A percentile compares a stretch with the other conserved stretches of the same genome.
Conservation (phyloP, 2,797 vertebrate genomes). For the Tragopan temminckii region DNA sequence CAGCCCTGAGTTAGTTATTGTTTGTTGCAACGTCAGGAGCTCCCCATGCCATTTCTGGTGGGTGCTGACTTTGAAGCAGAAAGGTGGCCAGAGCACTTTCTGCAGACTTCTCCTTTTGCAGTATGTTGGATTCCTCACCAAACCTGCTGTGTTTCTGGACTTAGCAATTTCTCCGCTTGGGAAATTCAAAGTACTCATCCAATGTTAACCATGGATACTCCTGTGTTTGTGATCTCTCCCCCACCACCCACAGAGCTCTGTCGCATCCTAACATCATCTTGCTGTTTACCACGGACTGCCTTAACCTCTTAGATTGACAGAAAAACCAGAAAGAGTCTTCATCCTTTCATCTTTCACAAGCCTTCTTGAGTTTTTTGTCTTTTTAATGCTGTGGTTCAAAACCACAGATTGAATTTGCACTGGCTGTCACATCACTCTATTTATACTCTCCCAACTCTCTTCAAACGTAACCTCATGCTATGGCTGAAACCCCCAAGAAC, state of each 20-base stretch:
- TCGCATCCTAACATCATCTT: not conserved
- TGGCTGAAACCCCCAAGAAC: not conserved
- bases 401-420: not conserved
- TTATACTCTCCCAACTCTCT: not conserved
- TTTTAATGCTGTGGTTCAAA: not conserved
- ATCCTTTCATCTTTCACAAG: not conserved
- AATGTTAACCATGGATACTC: not conserved
- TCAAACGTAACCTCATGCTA: not conserved
- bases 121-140: not conserved
- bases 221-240: not conserved
- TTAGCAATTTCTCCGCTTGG: not conserved
- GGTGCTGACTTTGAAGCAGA: not conserved
- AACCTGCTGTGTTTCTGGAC: not conserved
- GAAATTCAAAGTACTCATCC: not conserved
- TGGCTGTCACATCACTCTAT: not conserved
- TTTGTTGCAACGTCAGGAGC: slow-evolving; percentile 22
- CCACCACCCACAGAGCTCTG: not conserved
- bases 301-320: slow-evolving; percentile 14
- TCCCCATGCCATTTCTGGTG: not conserved
- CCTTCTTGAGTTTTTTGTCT: not conserved
- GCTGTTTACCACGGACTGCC: not conserved
- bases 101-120: slow-evolving; percentile 5
- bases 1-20: not conserved
- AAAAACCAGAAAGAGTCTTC: not conserved
- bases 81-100: not conserved